Conservation (phyloP, 2,113 vertebrate species). For the Etheostoma cragini region DNA sequence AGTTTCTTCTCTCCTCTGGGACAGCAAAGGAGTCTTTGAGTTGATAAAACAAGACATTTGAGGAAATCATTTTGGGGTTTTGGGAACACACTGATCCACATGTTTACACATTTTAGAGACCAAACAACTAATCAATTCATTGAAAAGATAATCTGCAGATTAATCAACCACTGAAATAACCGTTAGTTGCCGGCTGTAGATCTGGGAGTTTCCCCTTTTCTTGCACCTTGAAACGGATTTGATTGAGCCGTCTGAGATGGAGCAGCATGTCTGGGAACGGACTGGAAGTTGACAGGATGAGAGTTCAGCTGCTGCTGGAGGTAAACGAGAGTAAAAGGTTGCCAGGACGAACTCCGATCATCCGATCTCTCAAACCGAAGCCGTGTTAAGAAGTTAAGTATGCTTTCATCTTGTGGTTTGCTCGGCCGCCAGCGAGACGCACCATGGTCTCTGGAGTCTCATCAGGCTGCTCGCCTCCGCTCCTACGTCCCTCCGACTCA, state of each 20-base stretch:
- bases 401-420: slow-evolving; percentile 42
- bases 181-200: no score
- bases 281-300: neutral
- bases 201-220: no score
- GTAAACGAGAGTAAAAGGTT: neutral
- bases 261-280: neutral
- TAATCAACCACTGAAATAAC: no score
- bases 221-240: neutral
- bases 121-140: no score
- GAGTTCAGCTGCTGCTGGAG: neutral
- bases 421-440: slow-evolving; percentile 14
- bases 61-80: no score
- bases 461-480: neutral
- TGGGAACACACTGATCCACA: no score
- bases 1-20: no score
- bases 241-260: neutral
- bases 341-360: slow-evolving; percentile 13
- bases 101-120: no score
- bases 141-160: no score
- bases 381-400: slow-evolving; percentile 37
- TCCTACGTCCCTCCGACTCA: neutral
- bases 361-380: slow-evolving; percentile 35
- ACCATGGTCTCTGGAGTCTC: slow-evolving; percentile 22
- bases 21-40: no score
- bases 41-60: no score